These are phyloP conservation scores for Vanessa atalanta DNA, from an alignment of 1,140 invertebrate genomes.

Conservation along the genomic window DNA sequence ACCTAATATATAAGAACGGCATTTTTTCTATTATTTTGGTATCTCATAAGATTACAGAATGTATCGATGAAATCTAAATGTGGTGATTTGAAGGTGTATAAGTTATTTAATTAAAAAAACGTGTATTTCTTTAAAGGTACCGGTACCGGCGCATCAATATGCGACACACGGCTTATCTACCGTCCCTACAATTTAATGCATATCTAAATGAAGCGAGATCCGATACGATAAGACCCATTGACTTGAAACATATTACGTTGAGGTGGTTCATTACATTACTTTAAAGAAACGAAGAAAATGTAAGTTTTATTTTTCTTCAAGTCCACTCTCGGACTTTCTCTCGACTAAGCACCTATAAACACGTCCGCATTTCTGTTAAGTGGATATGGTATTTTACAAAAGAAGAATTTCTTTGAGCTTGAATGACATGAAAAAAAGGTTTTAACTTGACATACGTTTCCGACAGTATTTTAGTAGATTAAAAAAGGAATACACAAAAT, in stretches of 20 bases:
- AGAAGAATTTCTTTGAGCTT: constrained; percentile 13
- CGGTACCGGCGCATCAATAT: constrained; percentile 59
- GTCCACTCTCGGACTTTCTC: constrained; percentile 43
- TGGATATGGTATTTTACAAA: constrained; percentile 22
- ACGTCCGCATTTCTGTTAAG: constrained; percentile 27
- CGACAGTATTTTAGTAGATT: not conserved
- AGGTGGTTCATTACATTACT: constrained; percentile 67
- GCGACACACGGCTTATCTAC: constrained; percentile 67
- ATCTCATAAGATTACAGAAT: constrained; percentile 30
- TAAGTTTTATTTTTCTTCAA: constrained; percentile 57
- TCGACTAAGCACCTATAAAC: constrained; percentile 30
- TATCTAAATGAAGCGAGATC: constrained; percentile 77
- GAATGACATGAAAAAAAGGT: constrained; percentile 1
- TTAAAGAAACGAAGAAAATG: constrained; percentile 60
- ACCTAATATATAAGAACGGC: not conserved
- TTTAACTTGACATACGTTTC: constrained; percentile 2
- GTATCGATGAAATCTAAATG: constrained; percentile 64
- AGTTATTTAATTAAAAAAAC: constrained; percentile 62
- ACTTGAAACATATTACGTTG: constrained; percentile 62
- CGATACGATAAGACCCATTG: constrained; percentile 73
- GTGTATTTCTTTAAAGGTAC: constrained; percentile 53
- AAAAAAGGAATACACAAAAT: too few species aligned
- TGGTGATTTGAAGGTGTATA: constrained; percentile 62
- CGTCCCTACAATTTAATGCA: constrained; percentile 73
- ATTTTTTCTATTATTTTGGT: constrained; percentile 5